phyloP scores from a whole-genome alignment of 2,797 vertebrate species.

The Onychomys arenicola region DNA sequence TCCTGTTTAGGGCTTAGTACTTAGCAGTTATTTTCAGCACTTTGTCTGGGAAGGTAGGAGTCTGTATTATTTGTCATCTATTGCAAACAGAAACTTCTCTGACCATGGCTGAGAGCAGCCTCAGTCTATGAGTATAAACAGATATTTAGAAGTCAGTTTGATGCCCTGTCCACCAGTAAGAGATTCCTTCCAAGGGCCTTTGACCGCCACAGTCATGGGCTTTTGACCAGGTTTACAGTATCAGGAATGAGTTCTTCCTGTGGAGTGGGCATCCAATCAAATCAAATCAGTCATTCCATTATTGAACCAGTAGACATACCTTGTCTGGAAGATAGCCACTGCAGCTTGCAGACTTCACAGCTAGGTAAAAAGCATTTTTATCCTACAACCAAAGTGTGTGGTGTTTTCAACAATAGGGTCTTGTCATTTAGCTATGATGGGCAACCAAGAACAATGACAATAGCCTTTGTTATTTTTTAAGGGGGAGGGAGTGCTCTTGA shows the following conservation, averaged over 20 bases:
- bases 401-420: neutral
- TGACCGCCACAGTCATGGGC: neutral
- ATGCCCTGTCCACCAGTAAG: neutral
- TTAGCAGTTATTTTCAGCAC: neutral
- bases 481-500: accelerated
- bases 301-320: neutral
- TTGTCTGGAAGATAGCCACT: neutral
- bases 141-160: neutral
- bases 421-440: neutral
- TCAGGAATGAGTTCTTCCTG: neutral
- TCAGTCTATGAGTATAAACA: neutral
- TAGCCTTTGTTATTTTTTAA: neutral
- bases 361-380: neutral
- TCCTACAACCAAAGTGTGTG: neutral
- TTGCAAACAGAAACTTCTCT: neutral
- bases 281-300: neutral
- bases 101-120: neutral
- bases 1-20: neutral
- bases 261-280: neutral
- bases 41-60: neutral
- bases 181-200: neutral
- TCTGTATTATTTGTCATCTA: neutral
- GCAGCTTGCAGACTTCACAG: neutral
- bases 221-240: neutral
- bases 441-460: neutral